Conservation (phyloP, 2,888 invertebrate species). For the Tetanocera ferruginea region DNA sequence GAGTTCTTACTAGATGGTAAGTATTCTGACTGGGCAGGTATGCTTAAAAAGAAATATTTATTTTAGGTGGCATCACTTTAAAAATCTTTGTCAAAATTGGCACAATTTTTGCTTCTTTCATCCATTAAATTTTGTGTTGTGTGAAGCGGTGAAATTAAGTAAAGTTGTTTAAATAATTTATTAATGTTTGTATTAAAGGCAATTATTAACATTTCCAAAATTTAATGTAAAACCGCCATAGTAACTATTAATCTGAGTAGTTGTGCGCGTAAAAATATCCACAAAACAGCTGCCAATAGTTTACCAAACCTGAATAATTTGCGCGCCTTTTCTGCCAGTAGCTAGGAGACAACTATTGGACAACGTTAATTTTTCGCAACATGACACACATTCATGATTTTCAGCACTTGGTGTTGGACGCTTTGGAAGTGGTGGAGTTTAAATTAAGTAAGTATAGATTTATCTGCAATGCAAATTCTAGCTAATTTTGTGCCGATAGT, state of each 20-base stretch:
- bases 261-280: not conserved
- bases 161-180: not conserved
- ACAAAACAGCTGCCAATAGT: not conserved
- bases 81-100: too few species aligned
- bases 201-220: not conserved
- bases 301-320: not conserved
- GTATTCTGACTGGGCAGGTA: too few species aligned
- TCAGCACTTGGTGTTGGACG: constrained; percentile 64
- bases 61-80: too few species aligned
- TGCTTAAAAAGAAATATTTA: too few species aligned
- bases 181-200: not conserved
- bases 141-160: not conserved
- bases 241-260: not conserved
- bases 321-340: constrained; percentile 19
- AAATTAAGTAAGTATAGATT: constrained; percentile 63
- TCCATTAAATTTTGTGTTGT: too few species aligned
- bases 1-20: too few species aligned
- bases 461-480: not conserved
- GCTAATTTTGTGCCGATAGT: constrained; percentile 69
- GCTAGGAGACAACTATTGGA: not conserved
- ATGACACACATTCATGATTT: constrained; percentile 64
- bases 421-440: constrained; percentile 66
- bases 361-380: constrained; percentile 12
- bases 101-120: too few species aligned
- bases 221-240: not conserved